Conservation (phyloP, 2,888 invertebrate genomes). For the Thera britannica region DNA sequence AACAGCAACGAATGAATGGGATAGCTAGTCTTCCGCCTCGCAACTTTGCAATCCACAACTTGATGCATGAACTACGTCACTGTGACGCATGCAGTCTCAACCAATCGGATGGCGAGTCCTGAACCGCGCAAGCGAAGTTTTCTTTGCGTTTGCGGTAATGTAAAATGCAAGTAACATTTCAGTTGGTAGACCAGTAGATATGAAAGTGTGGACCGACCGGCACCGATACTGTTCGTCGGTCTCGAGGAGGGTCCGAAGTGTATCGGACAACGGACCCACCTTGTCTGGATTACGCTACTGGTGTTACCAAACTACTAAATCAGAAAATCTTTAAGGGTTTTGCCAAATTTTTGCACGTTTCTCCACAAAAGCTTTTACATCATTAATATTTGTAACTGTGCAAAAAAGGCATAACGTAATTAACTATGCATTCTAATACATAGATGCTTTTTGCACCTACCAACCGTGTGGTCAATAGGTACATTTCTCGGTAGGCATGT, state of each 20-base stretch:
- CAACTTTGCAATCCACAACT: background rate
- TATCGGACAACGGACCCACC: conserved; percentile 3
- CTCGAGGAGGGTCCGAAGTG: conserved; percentile 3
- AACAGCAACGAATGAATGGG: background rate
- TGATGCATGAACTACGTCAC: background rate
- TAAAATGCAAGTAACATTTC: background rate
- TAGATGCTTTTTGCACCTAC: too few relatives aligned
- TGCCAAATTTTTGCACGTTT: background rate
- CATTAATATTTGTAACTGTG: too few relatives aligned
- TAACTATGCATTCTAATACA: too few relatives aligned
- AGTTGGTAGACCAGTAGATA: background rate
- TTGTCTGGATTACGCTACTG: background rate
- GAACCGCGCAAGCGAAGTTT: conserved; percentile 7
- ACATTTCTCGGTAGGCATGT: too few relatives aligned
- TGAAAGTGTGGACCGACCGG: conserved; percentile 1
- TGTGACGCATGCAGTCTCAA: background rate
- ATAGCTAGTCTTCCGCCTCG: background rate
- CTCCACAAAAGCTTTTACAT: too few relatives aligned
- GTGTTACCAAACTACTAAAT: background rate
- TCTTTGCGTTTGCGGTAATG: background rate
- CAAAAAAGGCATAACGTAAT: too few relatives aligned
- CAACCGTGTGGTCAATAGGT: too few relatives aligned
- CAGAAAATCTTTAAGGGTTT: background rate
- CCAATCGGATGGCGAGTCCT: conserved; percentile 4
- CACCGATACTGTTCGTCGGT: background rate